Evolutionary conservation across 1,140 invertebrate genomes (phyloP).

Genomic region (Sitodiplosis mosellana): DNA sequence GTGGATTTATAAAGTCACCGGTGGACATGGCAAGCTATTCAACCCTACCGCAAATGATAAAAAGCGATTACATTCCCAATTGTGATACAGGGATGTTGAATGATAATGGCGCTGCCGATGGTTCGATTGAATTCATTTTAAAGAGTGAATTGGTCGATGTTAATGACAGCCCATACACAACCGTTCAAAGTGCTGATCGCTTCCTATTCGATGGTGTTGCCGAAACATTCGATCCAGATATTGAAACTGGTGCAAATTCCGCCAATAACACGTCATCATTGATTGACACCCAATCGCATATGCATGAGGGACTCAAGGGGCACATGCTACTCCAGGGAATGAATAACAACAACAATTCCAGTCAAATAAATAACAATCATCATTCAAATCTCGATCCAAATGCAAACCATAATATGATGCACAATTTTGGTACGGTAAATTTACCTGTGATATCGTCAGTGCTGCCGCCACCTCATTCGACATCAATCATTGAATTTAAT

Average conservation of each 20-base stretch:
- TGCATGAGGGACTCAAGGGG: too few species aligned
- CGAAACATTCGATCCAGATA: conserved; percentile 8
- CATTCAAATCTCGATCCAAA: too few species aligned
- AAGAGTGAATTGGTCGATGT: conserved; percentile 22
- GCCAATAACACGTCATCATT: too few species aligned
- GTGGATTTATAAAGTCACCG: conserved; percentile 7
- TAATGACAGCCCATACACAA: conserved; percentile 20
- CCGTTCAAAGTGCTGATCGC: conserved; percentile 18
- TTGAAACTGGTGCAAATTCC: neutral
- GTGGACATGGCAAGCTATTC: conserved; percentile 5
- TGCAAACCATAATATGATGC: too few species aligned
- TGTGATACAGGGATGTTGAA: conserved; percentile 5
- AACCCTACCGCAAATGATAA: conserved; percentile 2
- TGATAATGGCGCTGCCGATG: conserved; percentile 4
- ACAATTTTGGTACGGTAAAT: neutral
- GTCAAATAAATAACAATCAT: conserved; percentile 8
- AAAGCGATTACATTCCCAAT: conserved; percentile 11
- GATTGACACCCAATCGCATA: too few species aligned
- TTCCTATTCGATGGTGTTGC: conserved; percentile 20
- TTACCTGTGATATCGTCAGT: conserved; percentile 7
- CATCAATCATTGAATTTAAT: conserved; percentile 19
- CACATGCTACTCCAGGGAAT: neutral
- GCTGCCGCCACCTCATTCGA: conserved; percentile 11
- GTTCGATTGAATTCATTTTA: conserved; percentile 13
- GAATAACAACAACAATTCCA: conserved; percentile 10